phyloP scores from a whole-genome alignment of 2,888 invertebrate species.

The Protonemura montana region DNA sequence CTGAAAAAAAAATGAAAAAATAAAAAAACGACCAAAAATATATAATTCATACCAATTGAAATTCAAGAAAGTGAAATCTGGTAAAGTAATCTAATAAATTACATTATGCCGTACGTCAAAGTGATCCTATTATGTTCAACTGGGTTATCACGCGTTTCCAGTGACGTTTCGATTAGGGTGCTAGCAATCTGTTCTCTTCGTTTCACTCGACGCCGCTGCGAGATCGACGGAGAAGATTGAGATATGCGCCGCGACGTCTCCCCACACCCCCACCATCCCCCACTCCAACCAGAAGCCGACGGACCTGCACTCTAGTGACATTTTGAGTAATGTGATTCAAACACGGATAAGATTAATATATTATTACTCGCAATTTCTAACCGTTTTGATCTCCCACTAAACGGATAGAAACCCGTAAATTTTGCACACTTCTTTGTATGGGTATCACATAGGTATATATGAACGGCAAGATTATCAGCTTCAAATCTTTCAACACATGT shows the following conservation, averaged over 20 bases:
- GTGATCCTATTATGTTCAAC: conserved; percentile 27
- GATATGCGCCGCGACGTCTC: conserved; percentile 23
- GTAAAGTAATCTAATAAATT: conserved; percentile 20
- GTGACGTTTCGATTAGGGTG: conserved; percentile 32
- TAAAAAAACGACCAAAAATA: not conserved
- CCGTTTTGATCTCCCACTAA: not conserved
- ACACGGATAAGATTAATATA: conserved; percentile 34
- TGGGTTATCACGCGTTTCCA: conserved; percentile 21
- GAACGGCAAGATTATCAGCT: not conserved
- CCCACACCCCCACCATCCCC: not conserved
- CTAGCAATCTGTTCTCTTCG: conserved; percentile 29
- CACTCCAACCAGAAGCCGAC: conserved; percentile 7
- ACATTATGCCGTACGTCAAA: conserved; percentile 20
- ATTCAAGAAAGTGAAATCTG: conserved; percentile 26
- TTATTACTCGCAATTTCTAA: conserved; percentile 14
- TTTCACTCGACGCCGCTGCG: conserved; percentile 16
- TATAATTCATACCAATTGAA: conserved; percentile 13
- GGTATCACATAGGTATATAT: not conserved
- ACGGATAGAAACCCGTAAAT: not conserved
- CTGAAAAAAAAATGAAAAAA: not conserved
- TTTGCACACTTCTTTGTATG: not conserved
- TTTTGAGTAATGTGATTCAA: conserved; percentile 37
- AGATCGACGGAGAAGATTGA: conserved; percentile 26
- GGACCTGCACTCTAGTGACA: conserved; percentile 34
- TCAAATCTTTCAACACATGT: not conserved